These are phyloP conservation scores for Erpetoichthys calabaricus DNA, from an alignment of 2,797 vertebrate genomes.

Conservation along the genomic window DNA sequence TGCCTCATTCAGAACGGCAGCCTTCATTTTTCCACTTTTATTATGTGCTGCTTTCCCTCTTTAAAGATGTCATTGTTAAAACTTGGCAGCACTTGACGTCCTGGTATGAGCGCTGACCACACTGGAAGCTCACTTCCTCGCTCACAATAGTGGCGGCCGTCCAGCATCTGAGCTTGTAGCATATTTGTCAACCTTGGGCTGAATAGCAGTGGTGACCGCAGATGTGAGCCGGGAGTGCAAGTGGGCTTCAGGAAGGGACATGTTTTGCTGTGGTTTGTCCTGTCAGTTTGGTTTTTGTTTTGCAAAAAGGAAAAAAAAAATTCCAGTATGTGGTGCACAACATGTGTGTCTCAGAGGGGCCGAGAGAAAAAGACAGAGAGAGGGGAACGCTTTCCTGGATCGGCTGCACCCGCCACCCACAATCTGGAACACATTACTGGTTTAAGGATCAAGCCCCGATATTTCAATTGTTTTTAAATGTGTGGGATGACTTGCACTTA, in stretches of 20 bases:
- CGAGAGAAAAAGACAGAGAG: too few relatives aligned
- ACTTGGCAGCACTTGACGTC: background rate
- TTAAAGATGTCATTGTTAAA: background rate
- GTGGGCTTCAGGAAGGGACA: background rate
- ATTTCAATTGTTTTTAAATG: background rate
- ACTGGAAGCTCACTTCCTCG: constrained; percentile 1
- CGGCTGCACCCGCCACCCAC: background rate
- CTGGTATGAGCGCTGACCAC: background rate
- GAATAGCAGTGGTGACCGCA: background rate
- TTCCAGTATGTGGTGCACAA: too few relatives aligned
- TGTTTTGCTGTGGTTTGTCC: background rate
- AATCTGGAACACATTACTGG: constrained; percentile 3
- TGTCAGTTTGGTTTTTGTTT: background rate
- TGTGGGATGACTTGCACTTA: too few relatives aligned
- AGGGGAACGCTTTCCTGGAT: too few relatives aligned
- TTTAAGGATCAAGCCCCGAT: constrained; percentile 4
- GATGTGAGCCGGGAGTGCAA: background rate
- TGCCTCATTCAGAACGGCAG: too few relatives aligned
- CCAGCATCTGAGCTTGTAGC: background rate
- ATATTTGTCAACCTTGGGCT: background rate
- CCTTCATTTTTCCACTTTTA: too few relatives aligned
- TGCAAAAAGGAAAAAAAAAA: background rate
- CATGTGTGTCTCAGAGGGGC: too few relatives aligned
- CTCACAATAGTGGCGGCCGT: background rate
- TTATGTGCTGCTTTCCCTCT: background rate